Conservation (phyloP, 2,797 vertebrate species). For the Hippopotamyrus pictus region DNA sequence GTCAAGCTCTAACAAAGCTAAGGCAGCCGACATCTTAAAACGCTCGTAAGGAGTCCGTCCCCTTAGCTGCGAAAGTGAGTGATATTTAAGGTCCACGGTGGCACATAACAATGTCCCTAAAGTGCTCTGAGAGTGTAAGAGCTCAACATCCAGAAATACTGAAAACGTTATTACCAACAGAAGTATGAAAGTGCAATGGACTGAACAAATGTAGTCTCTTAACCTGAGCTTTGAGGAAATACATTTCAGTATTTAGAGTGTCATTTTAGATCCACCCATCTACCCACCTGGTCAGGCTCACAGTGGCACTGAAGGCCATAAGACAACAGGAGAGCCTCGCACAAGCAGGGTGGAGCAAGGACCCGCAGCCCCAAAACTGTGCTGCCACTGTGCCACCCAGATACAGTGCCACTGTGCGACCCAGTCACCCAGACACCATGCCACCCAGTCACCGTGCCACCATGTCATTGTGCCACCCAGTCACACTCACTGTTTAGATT, state of each 20-base stretch:
- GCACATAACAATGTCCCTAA: neutral
- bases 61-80: neutral
- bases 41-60: neutral
- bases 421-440: neutral
- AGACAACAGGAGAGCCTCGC: neutral
- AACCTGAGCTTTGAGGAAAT: neutral
- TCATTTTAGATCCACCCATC: neutral
- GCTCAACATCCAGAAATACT: neutral
- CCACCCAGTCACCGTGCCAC: neutral
- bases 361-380: neutral
- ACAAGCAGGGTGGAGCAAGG: neutral
- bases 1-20: neutral
- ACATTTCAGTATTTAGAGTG: neutral
- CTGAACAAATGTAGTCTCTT: neutral
- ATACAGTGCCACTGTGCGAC: no score
- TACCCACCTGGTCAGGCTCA: neutral
- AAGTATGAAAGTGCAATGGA: neutral
- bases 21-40: neutral
- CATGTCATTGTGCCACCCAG: neutral
- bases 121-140: neutral
- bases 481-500: neutral
- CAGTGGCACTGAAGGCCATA: neutral
- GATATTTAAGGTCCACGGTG: neutral
- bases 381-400: neutral
- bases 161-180: neutral